A percentile compares a stretch with the other conserved stretches of the same genome.
These are phyloP conservation scores for Lacerta viridis DNA, from an alignment of 2,797 vertebrate genomes.

Conservation along the genomic window DNA sequence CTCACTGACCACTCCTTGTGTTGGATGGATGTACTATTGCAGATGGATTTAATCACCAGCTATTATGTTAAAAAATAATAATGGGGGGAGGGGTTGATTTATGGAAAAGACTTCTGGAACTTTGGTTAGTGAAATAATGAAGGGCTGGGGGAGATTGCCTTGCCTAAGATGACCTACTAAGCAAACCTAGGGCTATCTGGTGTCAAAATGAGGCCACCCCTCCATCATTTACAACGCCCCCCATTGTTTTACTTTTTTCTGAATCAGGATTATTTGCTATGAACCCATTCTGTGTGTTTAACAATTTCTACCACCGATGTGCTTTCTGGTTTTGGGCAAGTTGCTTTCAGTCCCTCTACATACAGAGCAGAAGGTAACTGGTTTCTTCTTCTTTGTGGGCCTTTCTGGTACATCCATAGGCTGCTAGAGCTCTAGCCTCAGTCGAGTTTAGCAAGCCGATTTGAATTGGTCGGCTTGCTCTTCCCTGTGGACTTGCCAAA, in stretches of 20 bases:
- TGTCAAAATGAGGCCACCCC: neutral
- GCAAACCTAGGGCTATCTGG: neutral
- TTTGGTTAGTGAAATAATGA: neutral
- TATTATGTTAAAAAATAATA: neutral
- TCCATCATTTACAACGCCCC: neutral
- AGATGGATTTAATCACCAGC: neutral
- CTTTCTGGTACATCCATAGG: neutral
- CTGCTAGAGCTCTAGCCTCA: neutral
- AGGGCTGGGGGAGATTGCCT: neutral
- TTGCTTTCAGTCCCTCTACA: neutral
- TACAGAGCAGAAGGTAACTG: neutral
- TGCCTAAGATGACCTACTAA: neutral
- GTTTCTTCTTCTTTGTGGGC: neutral
- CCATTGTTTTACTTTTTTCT: neutral
- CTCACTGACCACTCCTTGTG: neutral
- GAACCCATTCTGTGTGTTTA: neutral
- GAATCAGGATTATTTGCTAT: neutral
- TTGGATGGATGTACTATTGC: neutral
- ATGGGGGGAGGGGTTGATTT: too few species aligned
- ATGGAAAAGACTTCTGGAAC: neutral
- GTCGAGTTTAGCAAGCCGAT: neutral
- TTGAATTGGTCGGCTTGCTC: neutral
- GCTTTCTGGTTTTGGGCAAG: too few species aligned
- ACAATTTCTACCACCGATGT: neutral
- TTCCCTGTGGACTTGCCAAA: neutral